Evolutionary conservation across 2,888 invertebrate species (phyloP).

Genomic region (Drosophila kanekoi): DNA sequence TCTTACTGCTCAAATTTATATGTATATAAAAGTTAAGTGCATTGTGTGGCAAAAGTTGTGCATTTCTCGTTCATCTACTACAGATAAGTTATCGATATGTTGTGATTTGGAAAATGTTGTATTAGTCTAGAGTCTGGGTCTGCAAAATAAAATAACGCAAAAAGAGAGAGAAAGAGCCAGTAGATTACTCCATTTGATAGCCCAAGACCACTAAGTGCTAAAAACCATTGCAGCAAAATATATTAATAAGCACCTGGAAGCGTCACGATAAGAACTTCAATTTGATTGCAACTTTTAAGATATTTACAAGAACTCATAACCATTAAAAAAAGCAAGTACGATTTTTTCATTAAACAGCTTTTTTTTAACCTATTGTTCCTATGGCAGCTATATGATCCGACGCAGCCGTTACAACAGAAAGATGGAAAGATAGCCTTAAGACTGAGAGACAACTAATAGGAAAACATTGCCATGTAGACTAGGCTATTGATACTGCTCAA

Average conservation of each 20-base stretch:
- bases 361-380: too few species aligned
- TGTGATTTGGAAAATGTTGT: constrained; percentile 84
- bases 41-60: constrained; percentile 26
- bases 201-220: constrained; percentile 32
- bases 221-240: constrained; percentile 1
- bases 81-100: constrained; percentile 84
- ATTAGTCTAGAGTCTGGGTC: constrained; percentile 83
- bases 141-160: constrained; percentile 74
- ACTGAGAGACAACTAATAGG: too few species aligned
- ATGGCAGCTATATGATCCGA: too few species aligned
- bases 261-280: constrained; percentile 13
- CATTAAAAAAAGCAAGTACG: too few species aligned
- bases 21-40: constrained; percentile 38
- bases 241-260: constrained; percentile 10
- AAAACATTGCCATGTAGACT: too few species aligned
- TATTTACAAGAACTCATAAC: too few species aligned
- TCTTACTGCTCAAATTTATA: constrained; percentile 41
- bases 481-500: too few species aligned
- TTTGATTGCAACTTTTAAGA: not conserved
- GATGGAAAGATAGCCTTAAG: too few species aligned
- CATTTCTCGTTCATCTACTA: constrained; percentile 67
- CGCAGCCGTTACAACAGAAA: too few species aligned
- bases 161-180: constrained; percentile 60
- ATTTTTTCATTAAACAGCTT: too few species aligned
- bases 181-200: constrained; percentile 53